Evolutionary conservation across 2,888 invertebrate genomes (phyloP).

Genomic region (Odontocerum albicorne): DNA sequence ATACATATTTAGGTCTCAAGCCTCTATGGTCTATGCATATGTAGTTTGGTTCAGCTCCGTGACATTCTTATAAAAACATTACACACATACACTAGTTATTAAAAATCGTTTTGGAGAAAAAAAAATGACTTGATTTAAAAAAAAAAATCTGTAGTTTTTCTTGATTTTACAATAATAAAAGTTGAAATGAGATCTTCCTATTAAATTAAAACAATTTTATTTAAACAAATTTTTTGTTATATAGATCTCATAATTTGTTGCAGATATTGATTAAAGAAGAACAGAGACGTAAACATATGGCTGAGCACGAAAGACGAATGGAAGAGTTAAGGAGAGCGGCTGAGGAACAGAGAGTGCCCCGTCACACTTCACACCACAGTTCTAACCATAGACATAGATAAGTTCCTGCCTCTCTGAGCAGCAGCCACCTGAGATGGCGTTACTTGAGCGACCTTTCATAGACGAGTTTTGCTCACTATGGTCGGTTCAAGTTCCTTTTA

Average conservation of each 20-base stretch:
- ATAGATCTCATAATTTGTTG: constrained; percentile 1
- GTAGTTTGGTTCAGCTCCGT: too few species aligned
- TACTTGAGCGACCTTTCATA: constrained; percentile 32
- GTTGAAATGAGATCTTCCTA: too few species aligned
- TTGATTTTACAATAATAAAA: too few species aligned
- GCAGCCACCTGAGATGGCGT: constrained; percentile 12
- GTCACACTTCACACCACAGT: constrained; percentile 23
- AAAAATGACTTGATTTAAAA: too few species aligned
- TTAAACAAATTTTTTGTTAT: too few species aligned
- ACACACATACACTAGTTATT: too few species aligned
- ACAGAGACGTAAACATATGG: constrained; percentile 82
- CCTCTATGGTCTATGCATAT: too few species aligned
- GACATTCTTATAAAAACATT: too few species aligned
- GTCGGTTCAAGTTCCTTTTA: constrained; percentile 33
- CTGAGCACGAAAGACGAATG: constrained; percentile 78
- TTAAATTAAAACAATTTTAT: constrained; percentile 5
- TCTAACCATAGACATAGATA: constrained; percentile 30
- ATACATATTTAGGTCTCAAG: too few species aligned
- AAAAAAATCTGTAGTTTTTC: too few species aligned
- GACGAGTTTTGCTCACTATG: constrained; percentile 34
- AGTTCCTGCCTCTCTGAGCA: constrained; percentile 4
- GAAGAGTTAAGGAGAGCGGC: constrained; percentile 68
- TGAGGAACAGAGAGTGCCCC: constrained; percentile 26
- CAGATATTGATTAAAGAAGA: constrained; percentile 90
- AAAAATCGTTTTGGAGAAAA: too few species aligned